These are phyloP conservation scores for Drosophila cardini DNA, from an alignment of 1,140 invertebrate genomes.

Conservation along the genomic window DNA sequence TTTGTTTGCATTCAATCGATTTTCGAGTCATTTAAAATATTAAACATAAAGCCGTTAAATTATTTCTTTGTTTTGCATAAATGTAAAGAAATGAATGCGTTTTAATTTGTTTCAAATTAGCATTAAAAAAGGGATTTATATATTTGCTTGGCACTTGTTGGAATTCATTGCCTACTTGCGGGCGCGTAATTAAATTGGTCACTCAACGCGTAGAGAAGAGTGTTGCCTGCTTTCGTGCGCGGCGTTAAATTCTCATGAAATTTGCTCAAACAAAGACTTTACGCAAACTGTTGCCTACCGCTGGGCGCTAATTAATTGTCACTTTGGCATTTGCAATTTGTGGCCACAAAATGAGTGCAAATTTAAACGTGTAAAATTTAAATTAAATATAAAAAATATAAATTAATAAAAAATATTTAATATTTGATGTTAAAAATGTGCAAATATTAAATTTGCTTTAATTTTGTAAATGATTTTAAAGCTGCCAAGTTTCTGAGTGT, in stretches of 20 bases:
- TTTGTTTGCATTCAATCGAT: slow-evolving; percentile 16
- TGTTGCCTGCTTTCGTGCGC: slow-evolving; percentile 26
- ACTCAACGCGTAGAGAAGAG: background rate
- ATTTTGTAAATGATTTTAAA: no score
- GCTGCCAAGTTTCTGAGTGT: no score
- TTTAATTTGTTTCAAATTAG: background rate
- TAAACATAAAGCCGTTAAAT: background rate
- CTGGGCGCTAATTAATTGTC: slow-evolving; percentile 9
- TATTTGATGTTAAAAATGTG: no score
- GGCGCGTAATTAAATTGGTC: slow-evolving; percentile 9
- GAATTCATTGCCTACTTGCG: slow-evolving; percentile 29
- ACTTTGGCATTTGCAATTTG: background rate
- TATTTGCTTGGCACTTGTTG: background rate
- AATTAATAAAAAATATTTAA: no score
- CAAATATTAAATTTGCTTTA: no score
- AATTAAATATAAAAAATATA: no score
- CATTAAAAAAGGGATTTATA: background rate
- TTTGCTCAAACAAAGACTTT: background rate
- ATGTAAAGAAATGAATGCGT: background rate
- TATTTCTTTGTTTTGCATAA: background rate
- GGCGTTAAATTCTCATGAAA: background rate
- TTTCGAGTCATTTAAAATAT: background rate
- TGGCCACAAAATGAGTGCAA: background rate
- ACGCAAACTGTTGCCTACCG: background rate
- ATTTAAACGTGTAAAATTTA: no score